These are phyloP conservation scores for Hystrix cristata DNA, from an alignment of 2,113 vertebrate genomes.

Conservation along the genomic window DNA sequence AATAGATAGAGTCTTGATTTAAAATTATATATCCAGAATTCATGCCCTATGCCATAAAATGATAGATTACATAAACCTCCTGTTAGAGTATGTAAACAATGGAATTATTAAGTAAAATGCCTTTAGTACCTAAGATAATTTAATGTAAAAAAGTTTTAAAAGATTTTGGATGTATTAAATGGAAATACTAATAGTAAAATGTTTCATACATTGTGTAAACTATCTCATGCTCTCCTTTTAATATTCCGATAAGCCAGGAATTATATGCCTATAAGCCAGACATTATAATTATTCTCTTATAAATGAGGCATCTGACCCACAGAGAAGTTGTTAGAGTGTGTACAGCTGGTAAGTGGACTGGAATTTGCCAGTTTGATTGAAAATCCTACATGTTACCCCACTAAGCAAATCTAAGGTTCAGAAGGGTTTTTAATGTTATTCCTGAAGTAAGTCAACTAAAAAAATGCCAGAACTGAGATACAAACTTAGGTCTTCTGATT, in stretches of 20 bases:
- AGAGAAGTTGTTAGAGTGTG: not conserved
- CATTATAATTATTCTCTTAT: not conserved
- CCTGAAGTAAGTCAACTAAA: not conserved
- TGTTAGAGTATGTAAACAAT: not conserved
- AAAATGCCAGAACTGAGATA: not conserved
- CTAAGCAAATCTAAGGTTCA: not conserved
- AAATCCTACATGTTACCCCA: not conserved
- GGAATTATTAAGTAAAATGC: constrained; percentile 8
- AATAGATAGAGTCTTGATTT: constrained; percentile 24
- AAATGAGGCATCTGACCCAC: not conserved
- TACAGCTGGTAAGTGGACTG: not conserved
- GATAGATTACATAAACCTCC: not conserved
- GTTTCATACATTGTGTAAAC: not conserved
- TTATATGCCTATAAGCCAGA: not conserved
- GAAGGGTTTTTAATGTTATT: not conserved
- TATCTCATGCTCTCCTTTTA: not conserved
- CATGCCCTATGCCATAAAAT: not conserved
- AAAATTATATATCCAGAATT: not conserved
- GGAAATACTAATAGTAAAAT: not conserved
- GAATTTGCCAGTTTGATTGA: not conserved
- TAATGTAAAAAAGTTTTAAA: not conserved
- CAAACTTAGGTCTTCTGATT: not conserved
- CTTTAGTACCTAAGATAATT: not conserved
- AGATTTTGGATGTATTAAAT: not conserved
- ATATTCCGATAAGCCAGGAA: not conserved